Conservation (phyloP, 2,888 invertebrate species). For the Molanna angustata region DNA sequence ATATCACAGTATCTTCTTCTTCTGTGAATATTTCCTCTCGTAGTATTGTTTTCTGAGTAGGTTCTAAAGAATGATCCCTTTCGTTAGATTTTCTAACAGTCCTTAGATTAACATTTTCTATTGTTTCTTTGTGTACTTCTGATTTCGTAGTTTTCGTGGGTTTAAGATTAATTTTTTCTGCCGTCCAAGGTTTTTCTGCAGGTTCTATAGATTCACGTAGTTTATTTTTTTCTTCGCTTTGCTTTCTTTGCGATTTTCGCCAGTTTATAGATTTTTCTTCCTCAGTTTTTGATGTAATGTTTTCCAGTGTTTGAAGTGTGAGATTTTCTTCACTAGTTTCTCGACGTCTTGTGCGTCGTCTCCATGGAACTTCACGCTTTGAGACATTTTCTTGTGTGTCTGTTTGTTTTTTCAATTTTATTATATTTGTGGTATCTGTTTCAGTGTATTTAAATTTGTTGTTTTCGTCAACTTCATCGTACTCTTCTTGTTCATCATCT, state of each 20-base stretch:
- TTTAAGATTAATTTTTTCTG: slow-evolving; percentile 61
- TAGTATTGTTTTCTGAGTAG: slow-evolving; percentile 36
- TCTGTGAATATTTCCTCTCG: slow-evolving; percentile 56
- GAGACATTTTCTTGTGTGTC: slow-evolving; percentile 13
- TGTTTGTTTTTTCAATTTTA: slow-evolving; percentile 18
- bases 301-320: too few species aligned
- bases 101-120: slow-evolving; percentile 48
- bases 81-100: slow-evolving; percentile 42
- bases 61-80: neutral
- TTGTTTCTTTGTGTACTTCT: slow-evolving; percentile 52
- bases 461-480: neutral
- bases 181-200: slow-evolving; percentile 57
- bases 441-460: slow-evolving; percentile 13
- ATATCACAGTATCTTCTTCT: slow-evolving; percentile 57
- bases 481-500: slow-evolving; percentile 19
- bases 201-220: slow-evolving; percentile 48
- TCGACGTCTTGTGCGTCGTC: slow-evolving; percentile 9
- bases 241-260: slow-evolving; percentile 27
- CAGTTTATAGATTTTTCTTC: too few species aligned
- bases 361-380: slow-evolving; percentile 24
- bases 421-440: slow-evolving; percentile 24
- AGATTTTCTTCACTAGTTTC: neutral
- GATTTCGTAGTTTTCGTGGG: slow-evolving; percentile 55
- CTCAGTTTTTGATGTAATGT: too few species aligned
- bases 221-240: slow-evolving; percentile 33